Evolutionary conservation across 2,888 invertebrate genomes (phyloP).

Genomic region (Prosopocoilus inquinatus): DNA sequence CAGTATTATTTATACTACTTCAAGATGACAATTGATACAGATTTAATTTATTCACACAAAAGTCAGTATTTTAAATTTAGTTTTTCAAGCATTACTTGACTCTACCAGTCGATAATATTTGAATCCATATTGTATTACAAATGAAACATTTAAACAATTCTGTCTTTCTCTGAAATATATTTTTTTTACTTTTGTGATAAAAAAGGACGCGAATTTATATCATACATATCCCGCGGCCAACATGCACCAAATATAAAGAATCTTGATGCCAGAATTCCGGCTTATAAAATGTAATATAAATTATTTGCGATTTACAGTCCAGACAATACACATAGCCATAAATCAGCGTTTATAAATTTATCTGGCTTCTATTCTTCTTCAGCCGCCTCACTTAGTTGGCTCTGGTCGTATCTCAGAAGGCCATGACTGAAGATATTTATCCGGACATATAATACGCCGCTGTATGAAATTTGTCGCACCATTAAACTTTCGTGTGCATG

Average conservation of each 20-base stretch:
- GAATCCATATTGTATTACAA: too few relatives aligned
- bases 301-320: slow-evolving; percentile 45
- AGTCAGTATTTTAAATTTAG: too few relatives aligned
- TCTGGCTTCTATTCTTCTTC: slow-evolving; percentile 48
- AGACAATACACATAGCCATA: slow-evolving; percentile 45
- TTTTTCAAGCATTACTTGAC: too few relatives aligned
- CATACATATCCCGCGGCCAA: neutral
- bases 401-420: slow-evolving; percentile 44
- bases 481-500: slow-evolving; percentile 47
- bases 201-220: too few relatives aligned
- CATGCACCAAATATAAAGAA: slow-evolving; percentile 1
- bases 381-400: slow-evolving; percentile 49
- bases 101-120: too few relatives aligned
- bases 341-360: slow-evolving; percentile 50
- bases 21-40: too few relatives aligned
- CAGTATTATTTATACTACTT: too few relatives aligned
- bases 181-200: too few relatives aligned
- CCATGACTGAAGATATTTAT: slow-evolving; percentile 47
- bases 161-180: too few relatives aligned
- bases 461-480: slow-evolving; percentile 51
- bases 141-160: too few relatives aligned
- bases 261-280: slow-evolving; percentile 12
- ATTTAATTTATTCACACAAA: too few relatives aligned
- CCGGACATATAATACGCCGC: slow-evolving; percentile 49
- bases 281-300: slow-evolving; percentile 35